Evolutionary conservation across 2,888 invertebrate species (phyloP).

Genomic region (Brachypterus glaber): DNA sequence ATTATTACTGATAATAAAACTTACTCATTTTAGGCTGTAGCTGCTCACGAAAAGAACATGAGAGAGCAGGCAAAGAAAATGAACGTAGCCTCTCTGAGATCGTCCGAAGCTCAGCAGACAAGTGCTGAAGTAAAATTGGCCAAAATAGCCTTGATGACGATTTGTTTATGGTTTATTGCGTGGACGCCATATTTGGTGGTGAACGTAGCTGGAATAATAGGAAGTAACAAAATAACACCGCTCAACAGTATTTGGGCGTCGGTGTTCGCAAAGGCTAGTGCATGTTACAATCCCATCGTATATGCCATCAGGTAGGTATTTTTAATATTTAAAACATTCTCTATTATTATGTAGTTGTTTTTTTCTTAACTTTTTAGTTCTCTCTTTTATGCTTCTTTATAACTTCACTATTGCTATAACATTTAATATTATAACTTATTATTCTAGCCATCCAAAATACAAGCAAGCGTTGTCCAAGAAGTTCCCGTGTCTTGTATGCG

Average conservation of each 20-base stretch:
- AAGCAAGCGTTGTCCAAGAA: conserved; percentile 64
- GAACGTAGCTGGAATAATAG: conserved; percentile 72
- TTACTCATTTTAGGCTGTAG: conserved; percentile 52
- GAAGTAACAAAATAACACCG: conserved; percentile 62
- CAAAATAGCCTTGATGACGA: conserved; percentile 84
- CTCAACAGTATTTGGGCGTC: conserved; percentile 82
- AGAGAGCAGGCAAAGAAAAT: conserved; percentile 88
- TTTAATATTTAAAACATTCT: background rate
- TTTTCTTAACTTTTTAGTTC: no score
- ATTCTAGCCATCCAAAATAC: conserved; percentile 69
- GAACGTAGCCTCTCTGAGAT: conserved; percentile 82
- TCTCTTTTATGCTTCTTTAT: no score
- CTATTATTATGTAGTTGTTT: no score
- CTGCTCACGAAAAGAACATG: conserved; percentile 78
- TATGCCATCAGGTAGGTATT: conserved; percentile 70
- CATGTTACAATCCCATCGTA: conserved; percentile 84
- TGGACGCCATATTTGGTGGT: conserved; percentile 86
- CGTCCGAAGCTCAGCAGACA: conserved; percentile 64
- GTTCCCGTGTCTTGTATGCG: conserved; percentile 68
- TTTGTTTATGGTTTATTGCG: conserved; percentile 83
- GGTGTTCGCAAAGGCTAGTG: conserved; percentile 84
- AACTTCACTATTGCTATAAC: no score
- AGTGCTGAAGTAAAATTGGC: conserved; percentile 82
- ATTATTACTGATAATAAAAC: conserved; percentile 11
- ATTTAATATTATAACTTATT: conserved; percentile 8